phyloP scores from a whole-genome alignment of 2,113 vertebrate genomes.

The Arizona elegans region DNA sequence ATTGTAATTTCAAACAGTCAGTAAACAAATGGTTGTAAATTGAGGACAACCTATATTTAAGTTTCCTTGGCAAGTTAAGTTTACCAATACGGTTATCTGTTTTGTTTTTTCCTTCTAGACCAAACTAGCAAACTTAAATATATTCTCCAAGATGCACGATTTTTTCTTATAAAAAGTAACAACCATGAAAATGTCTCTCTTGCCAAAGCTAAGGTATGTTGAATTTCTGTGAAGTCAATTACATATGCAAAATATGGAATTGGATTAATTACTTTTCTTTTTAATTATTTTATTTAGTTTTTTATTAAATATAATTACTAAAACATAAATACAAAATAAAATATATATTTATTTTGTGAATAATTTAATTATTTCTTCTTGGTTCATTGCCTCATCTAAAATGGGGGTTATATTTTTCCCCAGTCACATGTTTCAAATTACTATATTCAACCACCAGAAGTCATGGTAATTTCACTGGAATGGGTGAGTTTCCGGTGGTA shows the following conservation, averaged over 20 bases:
- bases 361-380: background rate
- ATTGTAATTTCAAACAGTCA: background rate
- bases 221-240: background rate
- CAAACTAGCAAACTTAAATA: constrained; percentile 93
- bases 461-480: background rate
- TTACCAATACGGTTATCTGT: background rate
- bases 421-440: background rate
- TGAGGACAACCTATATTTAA: background rate
- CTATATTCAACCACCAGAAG: background rate
- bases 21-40: background rate
- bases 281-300: background rate
- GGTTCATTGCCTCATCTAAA: background rate
- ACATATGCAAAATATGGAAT: background rate
- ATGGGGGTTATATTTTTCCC: background rate
- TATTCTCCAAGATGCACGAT: constrained; percentile 90
- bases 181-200: constrained; percentile 98
- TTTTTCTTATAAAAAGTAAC: constrained; percentile 99
- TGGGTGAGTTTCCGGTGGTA: background rate
- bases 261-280: background rate
- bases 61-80: background rate
- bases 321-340: background rate
- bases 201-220: constrained; percentile 93
- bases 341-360: background rate
- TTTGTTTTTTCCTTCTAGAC: constrained; percentile 72
- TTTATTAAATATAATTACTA: background rate